Evolutionary conservation across 2,797 vertebrate species (phyloP).

Genomic region (Epinephelus awoara): DNA sequence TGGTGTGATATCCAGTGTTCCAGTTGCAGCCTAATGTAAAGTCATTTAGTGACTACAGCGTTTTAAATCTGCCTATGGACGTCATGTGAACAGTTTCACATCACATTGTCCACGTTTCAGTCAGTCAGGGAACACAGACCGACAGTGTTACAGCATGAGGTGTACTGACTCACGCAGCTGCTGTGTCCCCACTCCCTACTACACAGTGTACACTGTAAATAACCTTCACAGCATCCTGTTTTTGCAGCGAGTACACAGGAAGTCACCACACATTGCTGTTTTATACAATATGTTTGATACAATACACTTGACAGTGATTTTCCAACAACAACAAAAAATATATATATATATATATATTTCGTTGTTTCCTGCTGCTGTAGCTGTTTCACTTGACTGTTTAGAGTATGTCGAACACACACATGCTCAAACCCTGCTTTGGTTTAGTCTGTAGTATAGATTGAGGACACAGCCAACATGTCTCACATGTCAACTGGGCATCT

Average conservation of each 20-base stretch:
- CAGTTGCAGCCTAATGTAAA: slow-evolving; percentile 23
- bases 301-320: background rate
- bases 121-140: slow-evolving; percentile 2
- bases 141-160: background rate
- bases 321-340: background rate
- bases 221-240: background rate
- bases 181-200: background rate
- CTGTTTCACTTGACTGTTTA: background rate
- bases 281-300: background rate
- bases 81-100: background rate
- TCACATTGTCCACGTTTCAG: slow-evolving; percentile 2
- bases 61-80: background rate
- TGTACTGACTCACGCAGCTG: background rate
- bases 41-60: background rate
- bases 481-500: slow-evolving; percentile 3
- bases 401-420: background rate
- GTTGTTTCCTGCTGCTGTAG: background rate
- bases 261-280: background rate
- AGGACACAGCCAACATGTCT: background rate
- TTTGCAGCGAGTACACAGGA: background rate
- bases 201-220: background rate
- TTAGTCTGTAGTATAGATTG: slow-evolving; percentile 14
- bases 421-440: slow-evolving; percentile 2
- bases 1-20: slow-evolving; percentile 6
- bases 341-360: background rate